phyloP scores from a whole-genome alignment of 1,140 invertebrate species.

The Drosophila bifasciata region DNA sequence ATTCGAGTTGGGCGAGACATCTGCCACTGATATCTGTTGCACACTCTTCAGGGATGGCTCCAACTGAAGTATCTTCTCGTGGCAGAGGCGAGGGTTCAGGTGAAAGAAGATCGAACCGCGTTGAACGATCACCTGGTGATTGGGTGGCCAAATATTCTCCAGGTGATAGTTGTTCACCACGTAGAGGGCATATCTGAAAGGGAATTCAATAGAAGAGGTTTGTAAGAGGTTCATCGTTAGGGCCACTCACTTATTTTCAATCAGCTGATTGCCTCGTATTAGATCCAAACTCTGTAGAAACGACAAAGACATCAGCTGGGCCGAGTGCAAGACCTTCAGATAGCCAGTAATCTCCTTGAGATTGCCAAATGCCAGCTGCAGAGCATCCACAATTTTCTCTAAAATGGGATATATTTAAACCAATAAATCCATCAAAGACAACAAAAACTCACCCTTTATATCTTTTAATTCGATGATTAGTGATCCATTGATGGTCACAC shows the following conservation, averaged over 20 bases:
- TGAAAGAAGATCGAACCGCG: constrained; percentile 93
- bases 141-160: constrained; percentile 93
- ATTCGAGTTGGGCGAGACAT: constrained; percentile 94
- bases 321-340: constrained; percentile 91
- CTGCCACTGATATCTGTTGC: constrained; percentile 86
- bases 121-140: constrained; percentile 85
- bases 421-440: neutral
- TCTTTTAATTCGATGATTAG: constrained; percentile 64
- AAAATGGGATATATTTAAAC: neutral
- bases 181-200: constrained; percentile 87
- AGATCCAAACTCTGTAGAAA: constrained; percentile 87
- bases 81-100: constrained; percentile 96
- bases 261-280: constrained; percentile 59
- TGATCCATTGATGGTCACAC: constrained; percentile 69
- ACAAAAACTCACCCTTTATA: constrained; percentile 58
- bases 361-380: constrained; percentile 89
- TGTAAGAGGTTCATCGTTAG: neutral
- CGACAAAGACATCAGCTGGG: constrained; percentile 90
- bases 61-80: constrained; percentile 88
- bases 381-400: constrained; percentile 68
- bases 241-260: constrained; percentile 62
- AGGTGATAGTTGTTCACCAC: constrained; percentile 96
- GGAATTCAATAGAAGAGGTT: neutral
- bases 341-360: constrained; percentile 92
- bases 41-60: constrained; percentile 43